Conservation (phyloP, 2,113 vertebrate genomes). For the Thunnus thynnus region DNA sequence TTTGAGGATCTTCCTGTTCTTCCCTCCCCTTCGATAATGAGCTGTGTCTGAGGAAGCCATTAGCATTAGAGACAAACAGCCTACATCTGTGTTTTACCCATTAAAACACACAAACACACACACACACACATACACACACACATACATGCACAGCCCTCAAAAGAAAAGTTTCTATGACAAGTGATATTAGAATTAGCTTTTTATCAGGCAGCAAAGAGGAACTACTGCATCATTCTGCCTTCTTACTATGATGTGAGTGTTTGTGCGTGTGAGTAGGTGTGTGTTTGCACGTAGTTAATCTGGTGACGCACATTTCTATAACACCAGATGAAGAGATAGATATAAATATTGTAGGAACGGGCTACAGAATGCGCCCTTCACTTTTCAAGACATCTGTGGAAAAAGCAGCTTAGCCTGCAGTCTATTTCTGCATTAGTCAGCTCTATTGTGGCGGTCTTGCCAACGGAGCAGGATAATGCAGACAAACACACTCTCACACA, state of each 20-base stretch:
- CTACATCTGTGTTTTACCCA: background rate
- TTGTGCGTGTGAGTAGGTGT: background rate
- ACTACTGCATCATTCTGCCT: background rate
- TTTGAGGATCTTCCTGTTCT: background rate
- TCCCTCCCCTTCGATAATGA: conserved; percentile 18
- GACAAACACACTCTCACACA: conserved; percentile 29
- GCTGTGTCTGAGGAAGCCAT: conserved; percentile 34
- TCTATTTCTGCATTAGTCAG: conserved; percentile 81
- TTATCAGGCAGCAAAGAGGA: background rate
- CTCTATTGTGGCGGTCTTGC: conserved; percentile 65
- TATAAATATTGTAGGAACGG: conserved; percentile 39
- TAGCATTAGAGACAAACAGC: conserved; percentile 32
- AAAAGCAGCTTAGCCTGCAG: conserved; percentile 78
- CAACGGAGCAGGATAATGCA: conserved; percentile 58
- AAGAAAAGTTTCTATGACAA: background rate
- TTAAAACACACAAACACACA: background rate
- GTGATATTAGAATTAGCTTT: background rate
- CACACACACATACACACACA: background rate
- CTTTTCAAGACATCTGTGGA: conserved; percentile 62
- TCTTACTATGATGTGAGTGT: background rate
- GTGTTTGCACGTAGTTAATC: background rate
- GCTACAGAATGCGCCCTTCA: conserved; percentile 49
- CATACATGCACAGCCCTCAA: background rate
- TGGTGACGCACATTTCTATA: conserved; percentile 34
- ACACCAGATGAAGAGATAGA: background rate